Conservation (phyloP, 2,113 vertebrate species). For the Rhabdornis inornatus region DNA sequence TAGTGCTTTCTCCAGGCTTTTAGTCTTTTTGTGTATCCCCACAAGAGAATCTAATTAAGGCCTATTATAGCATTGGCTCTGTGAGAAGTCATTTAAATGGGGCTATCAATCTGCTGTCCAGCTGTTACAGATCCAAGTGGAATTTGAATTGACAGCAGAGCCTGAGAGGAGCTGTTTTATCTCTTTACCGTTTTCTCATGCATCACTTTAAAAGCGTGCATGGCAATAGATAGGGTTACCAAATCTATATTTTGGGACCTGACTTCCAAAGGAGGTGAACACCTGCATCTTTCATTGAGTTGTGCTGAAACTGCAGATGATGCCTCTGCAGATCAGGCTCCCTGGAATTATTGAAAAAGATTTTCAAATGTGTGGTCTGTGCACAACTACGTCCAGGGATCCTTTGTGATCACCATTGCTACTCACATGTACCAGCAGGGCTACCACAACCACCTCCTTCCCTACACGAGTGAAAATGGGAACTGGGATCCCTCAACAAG, state of each 20-base stretch:
- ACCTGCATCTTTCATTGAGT: not conserved
- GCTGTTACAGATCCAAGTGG: constrained; percentile 28
- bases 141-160: constrained; percentile 20
- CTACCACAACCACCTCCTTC: not conserved
- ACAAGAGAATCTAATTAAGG: constrained; percentile 38
- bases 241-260: not conserved
- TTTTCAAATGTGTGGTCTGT: not conserved
- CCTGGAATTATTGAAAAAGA: not conserved
- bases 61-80: not conserved
- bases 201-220: not conserved
- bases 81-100: constrained; percentile 34
- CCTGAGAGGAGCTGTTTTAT: not conserved
- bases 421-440: not conserved
- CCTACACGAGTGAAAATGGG: not conserved
- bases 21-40: not conserved
- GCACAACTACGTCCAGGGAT: not conserved
- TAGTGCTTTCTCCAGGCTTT: constrained; percentile 28
- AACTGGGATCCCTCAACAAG: constrained; percentile 24
- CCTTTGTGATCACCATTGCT: not conserved
- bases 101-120: constrained; percentile 24
- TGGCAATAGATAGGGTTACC: not conserved
- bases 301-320: not conserved
- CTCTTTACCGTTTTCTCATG: not conserved
- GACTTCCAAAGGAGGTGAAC: not conserved
- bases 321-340: not conserved